Evolutionary conservation across 2,797 vertebrate species (phyloP).

Genomic region (Falco cherrug): DNA sequence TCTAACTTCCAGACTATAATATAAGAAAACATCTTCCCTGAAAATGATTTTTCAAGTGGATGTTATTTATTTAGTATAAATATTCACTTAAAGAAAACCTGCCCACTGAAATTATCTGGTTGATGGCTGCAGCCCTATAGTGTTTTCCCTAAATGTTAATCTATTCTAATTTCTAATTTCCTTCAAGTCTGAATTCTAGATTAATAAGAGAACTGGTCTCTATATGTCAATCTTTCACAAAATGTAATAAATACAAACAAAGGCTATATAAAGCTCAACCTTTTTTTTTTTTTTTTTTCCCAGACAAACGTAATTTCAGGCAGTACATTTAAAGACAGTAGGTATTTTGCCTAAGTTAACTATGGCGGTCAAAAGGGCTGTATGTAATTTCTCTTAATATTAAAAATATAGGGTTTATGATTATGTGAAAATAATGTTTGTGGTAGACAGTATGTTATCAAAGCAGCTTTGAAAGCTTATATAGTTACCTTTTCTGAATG

Average conservation of each 20-base stretch:
- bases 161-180: not conserved
- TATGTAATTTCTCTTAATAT: not conserved
- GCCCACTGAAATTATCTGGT: not conserved
- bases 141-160: not conserved
- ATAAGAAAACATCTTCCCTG: conserved; percentile 25
- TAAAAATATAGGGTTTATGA: conserved; percentile 19
- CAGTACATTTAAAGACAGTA: not conserved
- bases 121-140: not conserved
- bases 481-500: conserved; percentile 45
- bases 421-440: conserved; percentile 33
- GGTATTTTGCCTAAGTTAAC: conserved; percentile 11
- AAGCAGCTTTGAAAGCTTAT: conserved; percentile 21
- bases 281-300: not conserved
- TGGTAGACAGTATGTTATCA: not conserved
- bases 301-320: not conserved
- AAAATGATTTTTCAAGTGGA: conserved; percentile 45
- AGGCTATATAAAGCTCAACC: not conserved
- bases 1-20: conserved; percentile 43
- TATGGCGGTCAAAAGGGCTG: not conserved
- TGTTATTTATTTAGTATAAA: conserved; percentile 4
- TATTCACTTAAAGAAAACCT: not conserved
- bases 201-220: not conserved
- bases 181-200: not conserved
- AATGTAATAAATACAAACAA: not conserved
- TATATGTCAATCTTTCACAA: not conserved